Evolutionary conservation across 2,888 invertebrate species (phyloP).

Genomic region (Diaperis boleti): DNA sequence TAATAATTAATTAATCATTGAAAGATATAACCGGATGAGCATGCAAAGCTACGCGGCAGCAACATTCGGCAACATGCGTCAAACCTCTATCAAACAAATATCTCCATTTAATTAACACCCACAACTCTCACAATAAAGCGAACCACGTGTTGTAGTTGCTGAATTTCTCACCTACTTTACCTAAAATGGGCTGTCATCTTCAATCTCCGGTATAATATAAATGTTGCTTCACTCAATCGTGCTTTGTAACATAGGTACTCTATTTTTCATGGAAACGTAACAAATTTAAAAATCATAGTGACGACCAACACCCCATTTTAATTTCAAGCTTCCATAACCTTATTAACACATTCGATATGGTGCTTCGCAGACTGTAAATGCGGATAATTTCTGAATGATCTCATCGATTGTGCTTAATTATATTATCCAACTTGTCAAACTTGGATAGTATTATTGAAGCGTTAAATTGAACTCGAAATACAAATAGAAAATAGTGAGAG

Average conservation of each 20-base stretch:
- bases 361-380: conserved; percentile 2
- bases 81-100: conserved; percentile 31
- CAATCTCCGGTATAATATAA: conserved; percentile 1
- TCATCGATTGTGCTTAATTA: conserved; percentile 23
- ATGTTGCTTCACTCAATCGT: neutral
- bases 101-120: conserved; percentile 25
- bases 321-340: too few species aligned
- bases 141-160: conserved; percentile 10
- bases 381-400: conserved; percentile 7
- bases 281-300: too few species aligned
- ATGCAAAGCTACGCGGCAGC: neutral
- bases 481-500: conserved; percentile 5
- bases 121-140: conserved; percentile 22
- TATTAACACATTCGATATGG: neutral
- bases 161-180: conserved; percentile 22
- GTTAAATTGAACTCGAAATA: conserved; percentile 21
- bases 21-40: conserved; percentile 10
- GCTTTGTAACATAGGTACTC: neutral
- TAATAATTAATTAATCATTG: neutral
- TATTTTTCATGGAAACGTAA: too few species aligned
- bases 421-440: conserved; percentile 28
- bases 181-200: neutral
- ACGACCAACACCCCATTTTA: too few species aligned
- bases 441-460: conserved; percentile 20
- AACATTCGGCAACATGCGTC: conserved; percentile 18